Evolutionary conservation across 2,113 vertebrate species (phyloP).

Genomic region (Brachirus orientalis): DNA sequence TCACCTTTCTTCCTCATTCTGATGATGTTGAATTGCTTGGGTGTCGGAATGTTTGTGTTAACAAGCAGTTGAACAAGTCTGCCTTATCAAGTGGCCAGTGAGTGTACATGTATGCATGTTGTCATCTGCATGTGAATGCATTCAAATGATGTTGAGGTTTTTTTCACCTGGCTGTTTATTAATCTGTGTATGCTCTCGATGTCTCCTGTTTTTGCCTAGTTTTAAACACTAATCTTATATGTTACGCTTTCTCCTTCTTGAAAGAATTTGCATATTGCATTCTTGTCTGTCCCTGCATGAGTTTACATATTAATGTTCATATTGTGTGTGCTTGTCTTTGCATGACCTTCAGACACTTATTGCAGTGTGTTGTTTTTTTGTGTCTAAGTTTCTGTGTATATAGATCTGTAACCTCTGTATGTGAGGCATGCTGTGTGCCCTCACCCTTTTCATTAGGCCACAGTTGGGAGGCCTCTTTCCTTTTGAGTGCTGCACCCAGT

Average conservation of each 20-base stretch:
- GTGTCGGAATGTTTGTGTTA: too few relatives aligned
- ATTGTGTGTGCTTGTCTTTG: slow-evolving; percentile 23
- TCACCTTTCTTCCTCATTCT: too few relatives aligned
- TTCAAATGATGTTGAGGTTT: too few relatives aligned
- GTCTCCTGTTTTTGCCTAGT: background rate
- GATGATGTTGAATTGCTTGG: too few relatives aligned
- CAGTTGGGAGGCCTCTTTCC: slow-evolving; percentile 8
- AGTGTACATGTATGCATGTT: background rate
- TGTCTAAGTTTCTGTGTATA: background rate
- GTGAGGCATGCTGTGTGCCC: background rate
- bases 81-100: too few relatives aligned
- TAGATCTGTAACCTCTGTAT: too few relatives aligned
- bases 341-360: slow-evolving; percentile 11
- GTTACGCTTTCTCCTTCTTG: slow-evolving; percentile 11
- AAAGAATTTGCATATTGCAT: slow-evolving; percentile 8
- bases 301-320: slow-evolving; percentile 31
- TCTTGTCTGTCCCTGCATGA: slow-evolving; percentile 5
- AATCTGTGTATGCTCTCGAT: too few relatives aligned
- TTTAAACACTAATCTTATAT: slow-evolving; percentile 4
- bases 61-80: too few relatives aligned
- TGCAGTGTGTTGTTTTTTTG: background rate
- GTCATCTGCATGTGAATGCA: too few relatives aligned
- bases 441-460: slow-evolving; percentile 31
- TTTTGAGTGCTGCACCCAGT: slow-evolving; percentile 28
- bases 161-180: too few relatives aligned